Conservation (phyloP, 2,888 invertebrate species). For the Clitarchus hookeri region DNA sequence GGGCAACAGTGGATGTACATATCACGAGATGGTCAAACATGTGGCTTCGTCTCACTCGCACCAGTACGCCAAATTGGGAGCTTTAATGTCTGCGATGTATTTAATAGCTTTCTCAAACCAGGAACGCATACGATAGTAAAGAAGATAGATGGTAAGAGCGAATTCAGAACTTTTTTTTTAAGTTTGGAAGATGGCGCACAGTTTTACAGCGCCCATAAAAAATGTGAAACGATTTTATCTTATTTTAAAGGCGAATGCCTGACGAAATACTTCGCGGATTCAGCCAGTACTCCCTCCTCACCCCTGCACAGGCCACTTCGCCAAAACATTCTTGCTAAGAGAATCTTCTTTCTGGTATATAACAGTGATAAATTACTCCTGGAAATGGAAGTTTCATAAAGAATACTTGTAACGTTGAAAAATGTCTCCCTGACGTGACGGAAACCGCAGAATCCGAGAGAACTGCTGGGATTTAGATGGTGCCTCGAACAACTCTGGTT, state of each 20-base stretch:
- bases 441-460: not conserved
- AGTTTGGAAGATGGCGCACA: not conserved
- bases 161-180: not conserved
- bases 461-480: not conserved
- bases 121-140: not conserved
- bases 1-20: no score
- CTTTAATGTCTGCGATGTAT: not conserved
- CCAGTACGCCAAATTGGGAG: not conserved
- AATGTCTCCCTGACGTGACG: conserved; percentile 3
- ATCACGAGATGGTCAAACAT: no score
- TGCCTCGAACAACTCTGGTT: not conserved
- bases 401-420: conserved; percentile 4
- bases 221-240: not conserved
- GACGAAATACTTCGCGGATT: not conserved
- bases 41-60: not conserved
- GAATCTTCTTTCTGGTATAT: not conserved
- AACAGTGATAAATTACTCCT: conserved; percentile 9
- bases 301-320: not conserved
- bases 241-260: not conserved
- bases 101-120: not conserved
- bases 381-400: conserved; percentile 14
- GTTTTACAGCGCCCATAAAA: not conserved
- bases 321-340: not conserved
- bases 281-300: no score
- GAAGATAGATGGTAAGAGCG: no score